These are phyloP conservation scores for Eulemur mongoz DNA, from an alignment of 2,797 vertebrate genomes.

Conservation along the genomic window DNA sequence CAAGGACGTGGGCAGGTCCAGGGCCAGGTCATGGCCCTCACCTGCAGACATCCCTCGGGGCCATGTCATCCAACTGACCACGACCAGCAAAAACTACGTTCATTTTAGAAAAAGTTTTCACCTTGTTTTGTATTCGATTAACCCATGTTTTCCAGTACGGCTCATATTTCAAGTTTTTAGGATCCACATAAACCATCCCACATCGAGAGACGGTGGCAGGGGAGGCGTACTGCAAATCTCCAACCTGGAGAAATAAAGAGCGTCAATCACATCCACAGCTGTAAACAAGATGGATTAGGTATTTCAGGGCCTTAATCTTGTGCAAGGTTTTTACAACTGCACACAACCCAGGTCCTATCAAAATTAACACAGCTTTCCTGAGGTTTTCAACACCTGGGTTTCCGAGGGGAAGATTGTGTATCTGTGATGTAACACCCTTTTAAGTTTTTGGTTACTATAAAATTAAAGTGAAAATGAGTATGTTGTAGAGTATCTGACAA, in stretches of 20 bases:
- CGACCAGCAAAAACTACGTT: background rate
- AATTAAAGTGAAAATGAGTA: background rate
- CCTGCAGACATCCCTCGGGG: background rate
- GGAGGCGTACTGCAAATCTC: conserved; percentile 96
- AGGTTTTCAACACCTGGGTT: background rate
- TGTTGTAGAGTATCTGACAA: background rate
- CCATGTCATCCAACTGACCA: background rate
- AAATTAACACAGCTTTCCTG: background rate
- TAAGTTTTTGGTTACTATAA: background rate
- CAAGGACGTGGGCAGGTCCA: background rate
- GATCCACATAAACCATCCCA: conserved; percentile 98
- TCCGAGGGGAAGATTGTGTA: background rate
- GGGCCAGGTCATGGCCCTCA: background rate
- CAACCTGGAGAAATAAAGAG: conserved; percentile 88
- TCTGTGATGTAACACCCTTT: background rate
- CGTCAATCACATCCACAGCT: background rate
- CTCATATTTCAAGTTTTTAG: conserved; percentile 94
- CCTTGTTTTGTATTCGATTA: conserved; percentile 86
- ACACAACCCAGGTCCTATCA: background rate
- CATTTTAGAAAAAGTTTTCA: conserved; percentile 70
- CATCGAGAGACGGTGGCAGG: conserved; percentile 98
- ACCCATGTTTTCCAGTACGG: conserved; percentile 97
- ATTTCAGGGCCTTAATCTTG: background rate
- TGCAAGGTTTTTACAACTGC: background rate
- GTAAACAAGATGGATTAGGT: too few species aligned